Base-by-base conservation (phyloP, 2,888 invertebrate species). In the Eubasilissa splendida region DNA sequence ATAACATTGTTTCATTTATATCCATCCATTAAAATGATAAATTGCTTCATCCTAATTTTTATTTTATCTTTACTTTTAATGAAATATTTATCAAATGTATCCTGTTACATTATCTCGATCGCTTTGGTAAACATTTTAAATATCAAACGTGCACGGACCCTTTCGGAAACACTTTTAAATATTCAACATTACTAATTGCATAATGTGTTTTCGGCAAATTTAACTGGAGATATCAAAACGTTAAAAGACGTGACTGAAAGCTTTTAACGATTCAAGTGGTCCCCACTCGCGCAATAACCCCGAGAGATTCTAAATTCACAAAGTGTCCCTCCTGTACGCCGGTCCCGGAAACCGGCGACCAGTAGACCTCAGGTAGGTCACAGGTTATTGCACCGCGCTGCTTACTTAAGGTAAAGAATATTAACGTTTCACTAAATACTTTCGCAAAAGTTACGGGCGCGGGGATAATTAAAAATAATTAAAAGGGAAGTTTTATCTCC, bases 401-500 rank as follows among this genome's bases (percentile, higher is more conserved):
- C 82, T 76, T 82, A 79, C 82, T 77, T 79, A 71, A 77, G 77
- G 75, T 77, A 63, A 80, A 82, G 82, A 79, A 80, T 82, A 80
- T 78, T 76, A 83, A 80, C 80, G 82, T 81, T 82, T 81, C 82
- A 63, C 83, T 81, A 82, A 83, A 83, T 79, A 82, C 83, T 78
- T 77, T 70, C 60, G 65, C 14, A 63, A 75, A 60, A 82, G 76
- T 82, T 82, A 83, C 81, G 82, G 76, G 79, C 79, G 80, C 82
- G 68, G 78, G 79, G 80, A 81, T 83, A 83, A 83, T 83, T 83
- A 83, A 83, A 83, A 83, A 83, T 83, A 82, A 83, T 83, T 83
- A 83, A 83, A 83, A 83, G 82, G 83, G 82, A 83, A 79, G 80
- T 76, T 82, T 82, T 82, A 83, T 82, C 80, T 79, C 58, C 9